Conservation (phyloP, 2,113 vertebrate genomes). For the Artemisiospiza belli region DNA sequence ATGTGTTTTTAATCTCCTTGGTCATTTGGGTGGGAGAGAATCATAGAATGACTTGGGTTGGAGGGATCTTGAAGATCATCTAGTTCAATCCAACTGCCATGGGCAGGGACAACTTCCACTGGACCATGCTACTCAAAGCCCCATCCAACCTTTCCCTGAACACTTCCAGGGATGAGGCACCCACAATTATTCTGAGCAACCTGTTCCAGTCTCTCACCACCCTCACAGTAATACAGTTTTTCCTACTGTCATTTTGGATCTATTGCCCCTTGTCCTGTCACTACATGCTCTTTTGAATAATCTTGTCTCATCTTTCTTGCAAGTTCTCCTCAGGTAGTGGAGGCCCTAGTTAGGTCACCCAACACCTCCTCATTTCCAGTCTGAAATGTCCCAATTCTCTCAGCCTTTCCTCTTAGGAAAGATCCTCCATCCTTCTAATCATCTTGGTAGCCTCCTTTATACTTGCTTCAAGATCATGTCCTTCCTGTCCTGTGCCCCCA, state of each 20-base stretch:
- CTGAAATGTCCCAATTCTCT: not conserved
- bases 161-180: not conserved
- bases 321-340: not conserved
- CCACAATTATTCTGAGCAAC: not conserved
- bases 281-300: not conserved
- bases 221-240: not conserved
- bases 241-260: not conserved
- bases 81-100: not conserved
- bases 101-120: not conserved
- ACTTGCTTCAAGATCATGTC: no score
- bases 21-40: not conserved
- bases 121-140: not conserved
- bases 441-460: not conserved
- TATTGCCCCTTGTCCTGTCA: not conserved
- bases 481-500: not conserved
- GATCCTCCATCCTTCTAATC: not conserved
- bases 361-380: not conserved
- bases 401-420: not conserved
- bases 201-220: not conserved
- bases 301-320: not conserved
- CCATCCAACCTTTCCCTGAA: not conserved
- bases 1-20: not conserved
- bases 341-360: not conserved
- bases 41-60: not conserved
- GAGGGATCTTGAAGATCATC: no score